Conservation (phyloP, 2,888 invertebrate genomes). For the Salpingus planirostris region DNA sequence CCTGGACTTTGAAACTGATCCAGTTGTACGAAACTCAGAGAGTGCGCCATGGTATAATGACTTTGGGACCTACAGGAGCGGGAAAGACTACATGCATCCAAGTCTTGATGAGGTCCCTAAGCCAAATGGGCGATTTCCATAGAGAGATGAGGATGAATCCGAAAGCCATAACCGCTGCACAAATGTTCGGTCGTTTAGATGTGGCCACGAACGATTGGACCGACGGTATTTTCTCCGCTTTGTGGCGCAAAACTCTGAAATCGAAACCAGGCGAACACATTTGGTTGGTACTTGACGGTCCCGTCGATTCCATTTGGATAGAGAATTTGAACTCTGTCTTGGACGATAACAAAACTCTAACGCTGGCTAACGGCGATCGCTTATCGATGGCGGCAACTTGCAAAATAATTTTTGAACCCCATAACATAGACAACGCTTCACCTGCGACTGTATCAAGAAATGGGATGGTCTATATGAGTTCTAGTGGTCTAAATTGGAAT, state of each 20-base stretch:
- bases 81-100: slow-evolving; percentile 91
- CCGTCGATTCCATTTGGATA: slow-evolving; percentile 97
- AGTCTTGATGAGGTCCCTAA: slow-evolving; percentile 81
- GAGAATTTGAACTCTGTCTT: slow-evolving; percentile 95
- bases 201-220: slow-evolving; percentile 99
- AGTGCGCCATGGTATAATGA: slow-evolving; percentile 94
- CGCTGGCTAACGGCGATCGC: slow-evolving; percentile 91
- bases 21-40: slow-evolving; percentile 90
- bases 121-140: slow-evolving; percentile 75
- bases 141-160: slow-evolving; percentile 98
- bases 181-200: slow-evolving; percentile 95
- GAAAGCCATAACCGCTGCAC: slow-evolving; percentile 92
- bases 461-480: slow-evolving; percentile 83
- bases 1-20: slow-evolving; percentile 90
- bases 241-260: slow-evolving; percentile 91
- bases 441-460: slow-evolving; percentile 86
- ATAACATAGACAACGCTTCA: slow-evolving; percentile 95
- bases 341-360: slow-evolving; percentile 93
- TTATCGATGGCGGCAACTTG: slow-evolving; percentile 89
- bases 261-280: slow-evolving; percentile 78
- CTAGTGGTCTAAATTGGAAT: slow-evolving; percentile 87
- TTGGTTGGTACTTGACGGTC: slow-evolving; percentile 93
- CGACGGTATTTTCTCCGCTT: slow-evolving; percentile 92
- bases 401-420: slow-evolving; percentile 94
- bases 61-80: slow-evolving; percentile 87